Evolutionary conservation across 2,888 invertebrate species (phyloP).

Genomic region (Cephus sareptanus): DNA sequence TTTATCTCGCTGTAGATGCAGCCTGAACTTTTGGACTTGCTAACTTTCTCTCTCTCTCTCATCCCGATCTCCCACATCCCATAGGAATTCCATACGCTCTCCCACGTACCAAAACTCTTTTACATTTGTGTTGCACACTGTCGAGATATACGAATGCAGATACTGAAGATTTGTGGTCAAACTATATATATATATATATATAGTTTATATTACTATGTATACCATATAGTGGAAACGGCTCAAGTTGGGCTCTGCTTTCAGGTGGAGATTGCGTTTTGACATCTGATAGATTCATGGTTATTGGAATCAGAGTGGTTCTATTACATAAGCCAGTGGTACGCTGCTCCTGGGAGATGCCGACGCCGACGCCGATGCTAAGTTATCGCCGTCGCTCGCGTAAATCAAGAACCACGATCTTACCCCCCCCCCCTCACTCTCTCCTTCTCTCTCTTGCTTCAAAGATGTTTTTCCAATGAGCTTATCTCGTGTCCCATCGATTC

Average conservation of each 20-base stretch:
- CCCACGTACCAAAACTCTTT: slow-evolving; percentile 32
- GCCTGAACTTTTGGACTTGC: slow-evolving; percentile 50
- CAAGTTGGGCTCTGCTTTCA: slow-evolving; percentile 62
- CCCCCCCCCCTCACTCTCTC: slow-evolving; percentile 6
- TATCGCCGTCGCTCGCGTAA: slow-evolving; percentile 55
- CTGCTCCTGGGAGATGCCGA: slow-evolving; percentile 4
- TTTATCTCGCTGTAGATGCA: neutral
- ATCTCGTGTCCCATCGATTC: neutral
- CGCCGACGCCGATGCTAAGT: slow-evolving; percentile 30
- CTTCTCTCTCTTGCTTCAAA: slow-evolving; percentile 33
- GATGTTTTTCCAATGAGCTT: slow-evolving; percentile 32
- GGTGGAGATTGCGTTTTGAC: slow-evolving; percentile 78
- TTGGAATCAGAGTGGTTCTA: slow-evolving; percentile 72
- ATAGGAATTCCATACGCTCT: slow-evolving; percentile 15
- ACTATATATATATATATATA: slow-evolving; percentile 3
- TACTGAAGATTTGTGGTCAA: slow-evolving; percentile 59
- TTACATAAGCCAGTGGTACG: slow-evolving; percentile 38
- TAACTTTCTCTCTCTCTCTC: slow-evolving; percentile 40
- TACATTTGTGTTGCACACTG: slow-evolving; percentile 40
- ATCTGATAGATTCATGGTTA: slow-evolving; percentile 84
- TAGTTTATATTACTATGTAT: slow-evolving; percentile 65
- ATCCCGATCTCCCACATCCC: slow-evolving; percentile 15
- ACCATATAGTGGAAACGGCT: slow-evolving; percentile 67
- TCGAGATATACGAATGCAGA: slow-evolving; percentile 49
- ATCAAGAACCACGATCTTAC: slow-evolving; percentile 41